Evolutionary conservation across 2,113 vertebrate genomes (phyloP).

Genomic region (Nesoenas mayeri): DNA sequence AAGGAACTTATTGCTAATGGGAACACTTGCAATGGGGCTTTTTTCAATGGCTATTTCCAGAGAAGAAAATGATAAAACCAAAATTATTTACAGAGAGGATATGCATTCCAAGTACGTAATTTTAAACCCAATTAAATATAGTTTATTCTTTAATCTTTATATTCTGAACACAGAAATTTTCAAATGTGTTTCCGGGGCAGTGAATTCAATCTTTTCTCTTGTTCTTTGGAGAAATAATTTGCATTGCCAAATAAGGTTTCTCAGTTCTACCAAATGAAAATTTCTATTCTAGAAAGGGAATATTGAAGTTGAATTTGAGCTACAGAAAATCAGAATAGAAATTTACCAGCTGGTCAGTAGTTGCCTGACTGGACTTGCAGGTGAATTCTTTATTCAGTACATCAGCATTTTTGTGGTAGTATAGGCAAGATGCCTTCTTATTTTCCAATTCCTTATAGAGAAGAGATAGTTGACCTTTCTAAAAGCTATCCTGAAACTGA

Average conservation of each 20-base stretch:
- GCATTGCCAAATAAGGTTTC: conserved; percentile 43
- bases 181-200: not conserved
- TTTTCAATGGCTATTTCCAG: not conserved
- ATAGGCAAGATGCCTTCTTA: not conserved
- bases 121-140: not conserved
- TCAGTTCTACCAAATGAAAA: conserved; percentile 56
- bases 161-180: conserved; percentile 21
- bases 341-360: conserved; percentile 3
- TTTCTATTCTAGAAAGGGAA: conserved; percentile 31
- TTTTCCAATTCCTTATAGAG: not conserved
- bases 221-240: conserved; percentile 43
- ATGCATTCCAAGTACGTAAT: not conserved
- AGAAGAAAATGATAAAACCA: not conserved
- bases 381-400: conserved; percentile 31
- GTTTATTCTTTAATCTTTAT: conserved; percentile 11
- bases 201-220: conserved; percentile 40
- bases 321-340: conserved; percentile 31
- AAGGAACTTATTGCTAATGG: not conserved
- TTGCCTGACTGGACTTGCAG: not conserved
- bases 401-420: conserved; percentile 27
- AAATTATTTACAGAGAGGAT: not conserved
- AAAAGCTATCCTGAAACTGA: not conserved
- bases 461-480: not conserved
- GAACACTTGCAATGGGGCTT: not conserved
- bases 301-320: conserved; percentile 39